Evolutionary conservation across 2,797 vertebrate species (phyloP), one percentile per base, ranked within the genome.

Genomic region (Channa striata): DNA sequence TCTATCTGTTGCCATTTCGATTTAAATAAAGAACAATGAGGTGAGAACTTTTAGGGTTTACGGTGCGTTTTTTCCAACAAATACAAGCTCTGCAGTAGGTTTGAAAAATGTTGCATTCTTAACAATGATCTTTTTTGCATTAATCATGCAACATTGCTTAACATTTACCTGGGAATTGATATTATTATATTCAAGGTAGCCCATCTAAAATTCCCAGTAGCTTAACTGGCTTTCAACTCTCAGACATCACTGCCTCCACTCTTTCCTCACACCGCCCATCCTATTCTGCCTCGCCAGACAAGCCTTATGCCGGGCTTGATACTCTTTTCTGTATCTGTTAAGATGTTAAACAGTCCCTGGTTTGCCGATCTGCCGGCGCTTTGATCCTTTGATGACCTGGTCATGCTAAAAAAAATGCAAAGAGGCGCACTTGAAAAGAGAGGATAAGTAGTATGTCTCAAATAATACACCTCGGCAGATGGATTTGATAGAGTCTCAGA

Each of bases 311-410:
- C 21, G 33, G 66, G 47, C 49, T 48, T 0, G 9, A 77, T 68
- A 64, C 81, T 40, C 65, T 74, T 84, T 83, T 78, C 83, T 83
- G 74, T 68, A 78, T 73, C 84, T 85, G 85, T 83, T 78, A 87
- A 80, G 72, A 85, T 81, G 85, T 85, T 87, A 90, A 89, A 89
- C 81, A 86, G 84, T 33, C 57, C 25, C 59, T n/a, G 77, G 60
- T 83, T 81, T 47, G 63, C 72, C 46, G 74, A 77, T 74, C 81
- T 52, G 43, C 49, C 37, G 42, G 47, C 21, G 48, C 87, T 91
- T 89, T 88, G 82, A 92, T 92, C 84, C 80, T 78, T 70, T 81
- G 79, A 90, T 50, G 67, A 86, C 82, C 83, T 63, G 87, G 84
- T 80, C 86, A 81, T 75, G 73, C 86, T 58, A 79, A 61, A 36